A percentile compares a stretch with the other conserved stretches of the same genome.
These are phyloP conservation scores for Pygocentrus nattereri DNA, from an alignment of 2,797 vertebrate genomes.

Conservation along the genomic window DNA sequence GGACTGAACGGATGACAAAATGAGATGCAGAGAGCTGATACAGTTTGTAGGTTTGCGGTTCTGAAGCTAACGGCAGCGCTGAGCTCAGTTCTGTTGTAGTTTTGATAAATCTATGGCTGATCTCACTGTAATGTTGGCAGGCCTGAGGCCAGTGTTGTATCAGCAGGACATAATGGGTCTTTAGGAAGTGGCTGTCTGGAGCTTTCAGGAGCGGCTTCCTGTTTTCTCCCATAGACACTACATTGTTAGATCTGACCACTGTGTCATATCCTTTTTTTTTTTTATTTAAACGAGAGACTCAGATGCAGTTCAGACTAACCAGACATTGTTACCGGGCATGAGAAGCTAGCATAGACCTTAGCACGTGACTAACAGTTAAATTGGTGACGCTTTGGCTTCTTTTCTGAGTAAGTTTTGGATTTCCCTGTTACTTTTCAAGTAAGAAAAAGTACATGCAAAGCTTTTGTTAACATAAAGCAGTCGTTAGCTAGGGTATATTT, in stretches of 20 bases:
- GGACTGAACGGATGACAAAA: too few relatives aligned
- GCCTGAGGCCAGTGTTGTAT: not conserved
- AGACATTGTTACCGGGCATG: not conserved
- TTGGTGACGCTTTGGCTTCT: not conserved
- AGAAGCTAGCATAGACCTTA: not conserved
- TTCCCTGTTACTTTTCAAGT: not conserved
- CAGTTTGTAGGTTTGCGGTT: too few relatives aligned
- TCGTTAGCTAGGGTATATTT: too few relatives aligned
- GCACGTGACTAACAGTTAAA: not conserved
- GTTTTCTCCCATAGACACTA: constrained; percentile 19
- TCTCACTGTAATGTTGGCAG: not conserved
- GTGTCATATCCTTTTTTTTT: not conserved
- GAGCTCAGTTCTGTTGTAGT: not conserved
- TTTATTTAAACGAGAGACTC: not conserved
- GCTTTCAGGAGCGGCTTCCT: constrained; percentile 31
- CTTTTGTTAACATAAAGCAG: too few relatives aligned
- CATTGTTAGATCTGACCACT: not conserved
- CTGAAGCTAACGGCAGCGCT: not conserved
- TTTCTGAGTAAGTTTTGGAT: not conserved
- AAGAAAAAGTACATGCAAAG: too few relatives aligned
- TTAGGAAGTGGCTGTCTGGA: constrained; percentile 49
- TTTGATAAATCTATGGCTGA: not conserved
- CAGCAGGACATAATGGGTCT: not conserved
- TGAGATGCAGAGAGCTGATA: too few relatives aligned
- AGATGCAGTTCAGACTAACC: not conserved